Conservation (phyloP, 2,113 vertebrate genomes). For the Vombatus ursinus region DNA sequence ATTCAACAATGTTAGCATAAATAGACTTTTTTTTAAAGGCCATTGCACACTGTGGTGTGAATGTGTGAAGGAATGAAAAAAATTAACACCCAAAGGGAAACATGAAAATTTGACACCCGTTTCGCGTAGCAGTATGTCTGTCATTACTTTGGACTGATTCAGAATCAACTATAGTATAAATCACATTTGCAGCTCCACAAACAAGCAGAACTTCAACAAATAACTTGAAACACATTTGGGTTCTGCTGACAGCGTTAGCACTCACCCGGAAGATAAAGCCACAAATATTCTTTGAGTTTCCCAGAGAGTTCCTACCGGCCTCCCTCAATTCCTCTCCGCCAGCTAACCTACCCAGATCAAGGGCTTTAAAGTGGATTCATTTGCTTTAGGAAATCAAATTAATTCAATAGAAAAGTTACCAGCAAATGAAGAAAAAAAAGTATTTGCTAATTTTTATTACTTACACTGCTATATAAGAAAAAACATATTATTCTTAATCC, state of each 20-base stretch:
- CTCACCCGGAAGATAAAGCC: background rate
- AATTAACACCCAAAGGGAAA: constrained; percentile 23
- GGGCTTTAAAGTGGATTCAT: background rate
- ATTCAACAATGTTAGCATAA: background rate
- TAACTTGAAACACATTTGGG: constrained; percentile 9
- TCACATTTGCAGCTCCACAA: constrained; percentile 17
- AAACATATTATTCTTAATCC: background rate
- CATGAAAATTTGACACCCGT: background rate
- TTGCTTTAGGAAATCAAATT: background rate
- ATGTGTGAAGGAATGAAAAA: constrained; percentile 20
- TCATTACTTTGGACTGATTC: background rate
- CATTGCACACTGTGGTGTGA: background rate
- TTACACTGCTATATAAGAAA: background rate
- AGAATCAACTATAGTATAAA: background rate
- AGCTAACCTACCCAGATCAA: background rate
- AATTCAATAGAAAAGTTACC: background rate
- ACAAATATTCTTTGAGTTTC: background rate
- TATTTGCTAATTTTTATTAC: background rate
- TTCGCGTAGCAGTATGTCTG: background rate
- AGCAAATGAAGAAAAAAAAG: constrained; percentile 15
- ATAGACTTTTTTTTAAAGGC: background rate
- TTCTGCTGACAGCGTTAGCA: constrained; percentile 29
- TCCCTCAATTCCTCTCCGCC: background rate
- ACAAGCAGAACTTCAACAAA: background rate
- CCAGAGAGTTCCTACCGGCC: background rate